phyloP scores from a whole-genome alignment of 2,888 invertebrate genomes.

The Eristalinus sepulchralis region DNA sequence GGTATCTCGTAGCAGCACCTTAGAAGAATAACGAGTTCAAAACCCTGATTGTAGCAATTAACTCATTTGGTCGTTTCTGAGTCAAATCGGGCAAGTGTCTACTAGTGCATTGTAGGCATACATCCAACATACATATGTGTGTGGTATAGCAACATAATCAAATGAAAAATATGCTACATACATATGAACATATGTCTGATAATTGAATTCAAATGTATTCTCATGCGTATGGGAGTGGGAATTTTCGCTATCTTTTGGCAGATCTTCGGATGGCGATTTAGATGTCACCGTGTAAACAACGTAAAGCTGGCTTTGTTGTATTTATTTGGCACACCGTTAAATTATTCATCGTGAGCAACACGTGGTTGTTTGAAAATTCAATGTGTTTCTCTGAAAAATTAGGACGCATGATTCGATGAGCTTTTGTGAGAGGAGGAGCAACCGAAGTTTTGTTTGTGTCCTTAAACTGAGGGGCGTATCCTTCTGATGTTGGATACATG shows the following conservation, averaged over 20 bases:
- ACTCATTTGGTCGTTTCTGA: neutral
- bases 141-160: neutral
- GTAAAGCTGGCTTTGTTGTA: neutral
- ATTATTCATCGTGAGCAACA: conserved; percentile 25
- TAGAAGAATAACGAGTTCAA: conserved; percentile 3
- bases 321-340: neutral
- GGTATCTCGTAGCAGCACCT: neutral
- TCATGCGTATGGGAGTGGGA: neutral
- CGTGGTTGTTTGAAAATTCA: neutral
- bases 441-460: neutral
- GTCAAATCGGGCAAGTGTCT: neutral
- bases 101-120: neutral
- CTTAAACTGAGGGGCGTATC: conserved; percentile 35
- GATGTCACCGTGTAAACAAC: neutral
- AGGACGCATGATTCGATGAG: conserved; percentile 36
- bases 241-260: neutral
- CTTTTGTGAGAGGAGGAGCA: conserved; percentile 49
- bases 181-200: neutral
- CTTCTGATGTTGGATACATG: conserved; percentile 8
- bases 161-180: neutral
- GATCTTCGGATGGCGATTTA: conserved; percentile 9
- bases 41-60: neutral
- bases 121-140: neutral
- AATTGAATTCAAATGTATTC: neutral
- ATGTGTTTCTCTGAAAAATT: neutral